Evolutionary conservation across 1,140 invertebrate species (phyloP), one percentile per base, ranked within the genome.

Genomic region (Eumaeus atala): DNA sequence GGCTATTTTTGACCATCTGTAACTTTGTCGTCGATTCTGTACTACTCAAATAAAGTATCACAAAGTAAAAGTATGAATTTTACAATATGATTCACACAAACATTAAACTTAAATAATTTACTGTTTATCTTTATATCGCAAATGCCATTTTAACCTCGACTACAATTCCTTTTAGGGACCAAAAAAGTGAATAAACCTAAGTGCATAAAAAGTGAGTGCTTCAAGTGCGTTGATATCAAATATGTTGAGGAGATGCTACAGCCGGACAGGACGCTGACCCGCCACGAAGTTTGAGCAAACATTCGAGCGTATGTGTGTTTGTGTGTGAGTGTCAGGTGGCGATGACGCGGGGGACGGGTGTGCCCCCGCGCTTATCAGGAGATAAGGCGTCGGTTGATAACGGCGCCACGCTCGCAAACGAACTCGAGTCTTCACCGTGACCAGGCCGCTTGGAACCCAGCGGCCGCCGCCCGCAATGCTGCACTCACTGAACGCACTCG

Each of bases 401-500:
- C 59, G 59, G 53, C 61, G 59, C 35, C 48, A 10, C 58, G 48
- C 54, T 66, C 65, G 67, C 74, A 78, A 69, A 72, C 74, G 73
- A 56, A 59, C 61, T 62, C 67, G 65, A 71, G 66, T 64, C 63
- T 57, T 74, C 77, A 82, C 66, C 73, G 77, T 84, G 83, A 86
- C 83, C 70, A 78, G 82, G 82, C 70, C 70, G 76, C 74, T 75
- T 44, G 70, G 67, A 50, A 63, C 51, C 51, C 72, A 71, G 67
- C 84, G 81, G 84, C 84, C 84, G 82, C 83, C 82, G 79, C 84
- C 80, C 78, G 81, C 75, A 70, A 94, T 94, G 93, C 88, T 95
- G 74, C 92, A 93, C 79, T 93, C 93, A 58, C 84, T 94, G 80
- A 93, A 93, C 88, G 91, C 92, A 78, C 89, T 94, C 85, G 93